phyloP scores from a whole-genome alignment of 2,113 vertebrate species.

The Melanotaenia duboulayi region DNA sequence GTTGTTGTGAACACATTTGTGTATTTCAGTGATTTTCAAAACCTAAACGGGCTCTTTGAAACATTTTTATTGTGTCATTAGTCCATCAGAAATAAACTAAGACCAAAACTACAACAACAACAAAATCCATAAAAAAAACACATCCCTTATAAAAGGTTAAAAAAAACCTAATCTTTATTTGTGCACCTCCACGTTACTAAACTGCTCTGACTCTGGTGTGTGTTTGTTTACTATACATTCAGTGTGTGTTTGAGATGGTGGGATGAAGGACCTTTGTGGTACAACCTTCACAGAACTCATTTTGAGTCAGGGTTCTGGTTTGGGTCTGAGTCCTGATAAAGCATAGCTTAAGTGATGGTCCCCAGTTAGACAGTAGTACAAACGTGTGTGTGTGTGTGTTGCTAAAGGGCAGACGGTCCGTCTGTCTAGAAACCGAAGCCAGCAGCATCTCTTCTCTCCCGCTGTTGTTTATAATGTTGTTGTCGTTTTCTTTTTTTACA shows the following conservation, averaged over 20 bases:
- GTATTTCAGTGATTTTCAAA: too few species aligned
- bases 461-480: conserved; percentile 21
- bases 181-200: neutral
- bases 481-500: conserved; percentile 1
- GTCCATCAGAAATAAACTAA: too few species aligned
- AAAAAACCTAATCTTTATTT: too few species aligned
- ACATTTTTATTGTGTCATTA: too few species aligned
- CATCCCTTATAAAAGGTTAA: too few species aligned
- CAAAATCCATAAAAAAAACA: too few species aligned
- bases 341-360: neutral
- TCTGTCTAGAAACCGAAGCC: conserved; percentile 55
- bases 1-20: too few species aligned
- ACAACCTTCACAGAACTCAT: neutral
- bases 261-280: neutral
- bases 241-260: neutral
- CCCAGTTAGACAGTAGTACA: neutral
- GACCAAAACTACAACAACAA: too few species aligned
- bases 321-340: neutral
- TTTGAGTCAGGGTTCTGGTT: neutral
- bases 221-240: neutral
- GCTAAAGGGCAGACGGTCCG: conserved; percentile 39
- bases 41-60: too few species aligned
- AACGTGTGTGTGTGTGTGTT: neutral
- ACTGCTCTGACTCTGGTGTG: neutral
- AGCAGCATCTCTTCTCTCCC: conserved; percentile 25